Base-by-base conservation (phyloP, 2,888 invertebrate species). In the Plebejus anna region DNA sequence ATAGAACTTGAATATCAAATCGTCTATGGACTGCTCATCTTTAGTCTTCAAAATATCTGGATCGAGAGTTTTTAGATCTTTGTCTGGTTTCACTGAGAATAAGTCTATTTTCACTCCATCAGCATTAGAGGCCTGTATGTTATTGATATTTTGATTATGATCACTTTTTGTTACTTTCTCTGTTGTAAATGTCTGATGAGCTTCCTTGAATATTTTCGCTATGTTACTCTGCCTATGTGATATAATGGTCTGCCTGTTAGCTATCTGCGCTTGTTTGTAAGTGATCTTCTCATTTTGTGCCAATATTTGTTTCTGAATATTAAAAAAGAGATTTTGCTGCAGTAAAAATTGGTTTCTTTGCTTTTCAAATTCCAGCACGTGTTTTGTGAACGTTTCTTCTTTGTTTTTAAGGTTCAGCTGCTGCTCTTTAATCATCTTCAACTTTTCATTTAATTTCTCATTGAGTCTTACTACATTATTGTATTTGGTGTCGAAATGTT, bases 1-100 rank as follows among this genome's bases (percentile, higher is more conserved):
- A 75, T 93, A 94, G 76, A 89, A 91, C 86, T 92, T 93, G 81
- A 91, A 92, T 4, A 94, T 88, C 78, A 94, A 85, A 78, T 93
- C 93, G 38, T 94, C 93, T 0, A 93, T 88, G 0, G 87, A 82
- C 66, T 89, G 85, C 1, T 88, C 83, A 70, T 94, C 91, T 85
- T 90, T 93, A 59, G 92, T 93, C 79, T 86, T 88, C 7, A 94
- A 80, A 11, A 94, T 87, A n/a, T 86, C 77, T 73, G 87, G 86
- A 36, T 94, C 92, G 79, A 90, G 87, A 76, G 92, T 80, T 77
- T 79, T 71, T 3, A 90, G 78, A 76, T 84, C 85, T 11, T 81
- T 84, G 1, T 83, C 80, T 0, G 83, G 79, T 9, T 90, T 88
- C 36, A 91, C 85, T 0, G 90, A 87, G 77, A 93, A 90, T 1